Evolutionary conservation across 2,888 invertebrate species (phyloP).

Genomic region (Proisotoma minuta): DNA sequence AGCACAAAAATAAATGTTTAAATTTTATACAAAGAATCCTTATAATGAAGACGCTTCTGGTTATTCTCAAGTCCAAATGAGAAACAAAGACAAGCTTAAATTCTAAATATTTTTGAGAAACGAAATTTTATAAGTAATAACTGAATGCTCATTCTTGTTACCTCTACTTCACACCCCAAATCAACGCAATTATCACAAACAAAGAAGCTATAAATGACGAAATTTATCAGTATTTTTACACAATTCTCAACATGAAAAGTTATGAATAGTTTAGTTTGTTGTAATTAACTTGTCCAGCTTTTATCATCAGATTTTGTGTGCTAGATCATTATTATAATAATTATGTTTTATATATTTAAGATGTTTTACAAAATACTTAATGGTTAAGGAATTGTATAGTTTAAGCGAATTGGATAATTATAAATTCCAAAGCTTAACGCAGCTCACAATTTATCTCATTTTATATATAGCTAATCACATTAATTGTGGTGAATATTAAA

Average conservation of each 20-base stretch:
- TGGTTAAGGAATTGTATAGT: too few relatives aligned
- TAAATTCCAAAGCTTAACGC: neutral
- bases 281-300: neutral
- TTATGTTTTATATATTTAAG: neutral
- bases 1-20: too few relatives aligned
- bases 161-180: neutral
- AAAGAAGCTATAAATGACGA: too few relatives aligned
- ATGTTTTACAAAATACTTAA: neutral
- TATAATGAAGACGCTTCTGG: neutral
- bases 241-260: too few relatives aligned
- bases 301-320: slow-evolving; percentile 4
- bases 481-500: too few relatives aligned
- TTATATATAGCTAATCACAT: too few relatives aligned
- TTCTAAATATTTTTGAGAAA: neutral
- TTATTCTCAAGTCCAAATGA: neutral
- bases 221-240: too few relatives aligned
- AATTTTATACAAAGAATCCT: neutral
- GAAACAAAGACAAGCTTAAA: neutral
- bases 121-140: neutral
- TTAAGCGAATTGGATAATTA: too few relatives aligned
- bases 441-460: neutral
- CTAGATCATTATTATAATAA: neutral
- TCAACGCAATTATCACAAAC: neutral
- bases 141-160: neutral
- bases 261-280: too few relatives aligned